Base-by-base conservation (phyloP, 64 coral and sea anemone genomes). In the Pachyseris speciosa region DNA sequence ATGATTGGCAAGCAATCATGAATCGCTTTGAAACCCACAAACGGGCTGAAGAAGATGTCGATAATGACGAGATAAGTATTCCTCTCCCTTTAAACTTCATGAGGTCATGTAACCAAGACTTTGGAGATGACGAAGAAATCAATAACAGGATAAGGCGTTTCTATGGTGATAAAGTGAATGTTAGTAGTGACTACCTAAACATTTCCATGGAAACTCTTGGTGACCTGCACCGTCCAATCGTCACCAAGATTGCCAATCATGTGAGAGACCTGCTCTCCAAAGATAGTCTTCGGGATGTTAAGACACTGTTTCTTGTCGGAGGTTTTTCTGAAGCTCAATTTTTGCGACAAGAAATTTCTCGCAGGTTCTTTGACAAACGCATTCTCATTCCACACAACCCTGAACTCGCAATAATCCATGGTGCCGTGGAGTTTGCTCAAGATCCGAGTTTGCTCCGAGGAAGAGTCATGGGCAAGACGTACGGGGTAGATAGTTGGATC, bases 301-400 rank as follows among this genome's bases (percentile, higher is more conserved):
- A 77, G 47, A 77, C 74, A 7, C 51, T 77, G 24, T 77, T 77
- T 77, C 74, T 77, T 33, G 74, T 77, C 0, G 74, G 74, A 52
- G 74, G 74, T 22, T 77, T 77, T 52, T 77, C 74, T 77, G 74
- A 77, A 36, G 74, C 74, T 15, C 74, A 77, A 33, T 77, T 77
- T 77, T 53, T 77, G 47, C 25, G 74, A 33, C 33, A 51, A 51
- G 74, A 77, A 77, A 19, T 77, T 24, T 77, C 74, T 33, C 44
- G 44, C 44, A 3, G 44, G 10, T 77, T 77, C 47, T 1, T n/a
- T 0, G 74, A 77, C 44, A 77, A 53, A 77, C 44, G 74, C 25
- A 77, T 77, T n/a, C 74, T 77, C 16, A 77, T 77, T 17, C 45
- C 74, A 19, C 5, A 31, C 9, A 44, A 77, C 15, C 44, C 74